Evolutionary conservation across 2,888 invertebrate species (phyloP).

Genomic region (Synanthedon andrenaeformis): DNA sequence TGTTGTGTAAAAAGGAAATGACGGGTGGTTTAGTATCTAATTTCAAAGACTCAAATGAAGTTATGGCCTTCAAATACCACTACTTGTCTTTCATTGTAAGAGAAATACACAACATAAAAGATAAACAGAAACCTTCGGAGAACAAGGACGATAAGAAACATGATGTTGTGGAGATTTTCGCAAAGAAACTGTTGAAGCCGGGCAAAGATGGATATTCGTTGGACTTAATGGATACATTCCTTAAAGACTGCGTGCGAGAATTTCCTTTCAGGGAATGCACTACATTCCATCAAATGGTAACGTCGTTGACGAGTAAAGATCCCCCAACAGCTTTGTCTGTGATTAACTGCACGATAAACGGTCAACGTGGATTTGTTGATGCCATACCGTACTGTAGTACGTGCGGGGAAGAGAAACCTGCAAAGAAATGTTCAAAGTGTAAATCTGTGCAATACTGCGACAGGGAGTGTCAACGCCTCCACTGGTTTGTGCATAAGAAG

Average conservation of each 20-base stretch:
- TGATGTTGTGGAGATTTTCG: constrained; percentile 80
- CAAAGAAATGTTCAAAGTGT: constrained; percentile 95
- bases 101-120: constrained; percentile 77
- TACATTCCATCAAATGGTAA: constrained; percentile 87
- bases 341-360: constrained; percentile 86
- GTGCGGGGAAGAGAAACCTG: constrained; percentile 89
- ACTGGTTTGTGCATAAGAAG: constrained; percentile 93
- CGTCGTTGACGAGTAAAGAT: constrained; percentile 80
- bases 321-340: constrained; percentile 78
- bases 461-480: constrained; percentile 92
- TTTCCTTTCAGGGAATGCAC: constrained; percentile 93
- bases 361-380: constrained; percentile 83
- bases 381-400: constrained; percentile 81
- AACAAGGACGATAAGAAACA: constrained; percentile 68
- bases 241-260: constrained; percentile 88
- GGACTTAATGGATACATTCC: constrained; percentile 77
- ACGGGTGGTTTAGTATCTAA: constrained; percentile 67
- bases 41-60: constrained; percentile 83
- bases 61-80: constrained; percentile 91
- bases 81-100: constrained; percentile 81
- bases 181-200: constrained; percentile 81
- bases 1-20: constrained; percentile 90
- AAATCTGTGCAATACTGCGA: constrained; percentile 95
- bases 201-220: constrained; percentile 76
- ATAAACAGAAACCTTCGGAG: constrained; percentile 72